Conservation (phyloP, 2,888 invertebrate genomes). For the Pedicia rivosa region DNA sequence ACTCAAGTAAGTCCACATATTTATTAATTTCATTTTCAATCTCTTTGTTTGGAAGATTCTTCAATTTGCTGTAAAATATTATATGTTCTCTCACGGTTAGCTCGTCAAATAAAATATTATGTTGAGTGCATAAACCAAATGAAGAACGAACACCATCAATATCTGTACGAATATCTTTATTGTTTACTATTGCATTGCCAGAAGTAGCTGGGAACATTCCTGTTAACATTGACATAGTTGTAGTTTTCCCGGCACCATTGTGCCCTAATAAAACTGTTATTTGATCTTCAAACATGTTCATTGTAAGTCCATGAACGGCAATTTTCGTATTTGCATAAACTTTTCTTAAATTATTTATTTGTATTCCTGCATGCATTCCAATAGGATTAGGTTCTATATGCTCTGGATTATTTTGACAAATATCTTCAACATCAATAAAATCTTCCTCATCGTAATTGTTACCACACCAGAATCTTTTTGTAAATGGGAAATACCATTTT, state of each 20-base stretch:
- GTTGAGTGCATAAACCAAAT: conserved; percentile 71
- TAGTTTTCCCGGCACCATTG: conserved; percentile 65
- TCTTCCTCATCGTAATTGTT: conserved; percentile 10
- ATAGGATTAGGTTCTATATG: conserved; percentile 32
- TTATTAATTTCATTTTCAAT: conserved; percentile 43
- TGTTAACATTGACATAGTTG: conserved; percentile 79
- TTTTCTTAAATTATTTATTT: conserved; percentile 42
- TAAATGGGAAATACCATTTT: conserved; percentile 66
- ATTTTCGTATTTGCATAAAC: conserved; percentile 32
- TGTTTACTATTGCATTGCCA: conserved; percentile 55
- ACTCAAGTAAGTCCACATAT: conserved; percentile 45
- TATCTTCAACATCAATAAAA: conserved; percentile 18
- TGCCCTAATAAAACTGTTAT: conserved; percentile 70
- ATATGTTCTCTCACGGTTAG: conserved; percentile 72
- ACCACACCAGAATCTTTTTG: conserved; percentile 36
- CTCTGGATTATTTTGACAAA: too few relatives aligned
- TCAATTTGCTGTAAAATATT: conserved; percentile 60
- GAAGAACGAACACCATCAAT: conserved; percentile 47
- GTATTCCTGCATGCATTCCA: conserved; percentile 31
- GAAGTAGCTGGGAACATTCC: conserved; percentile 51
- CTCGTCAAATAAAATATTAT: conserved; percentile 69
- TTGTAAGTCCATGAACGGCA: conserved; percentile 44
- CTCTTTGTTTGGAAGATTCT: conserved; percentile 38
- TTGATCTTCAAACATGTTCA: conserved; percentile 74
- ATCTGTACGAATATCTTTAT: conserved; percentile 48